Percentiles rank a stretch among this genome's conserved stretches.
These are phyloP conservation scores for crab-eating macaque (Macaca fascicularis) DNA, from an alignment of 2,113 vertebrate genomes.

Conservation along the genomic window DNA sequence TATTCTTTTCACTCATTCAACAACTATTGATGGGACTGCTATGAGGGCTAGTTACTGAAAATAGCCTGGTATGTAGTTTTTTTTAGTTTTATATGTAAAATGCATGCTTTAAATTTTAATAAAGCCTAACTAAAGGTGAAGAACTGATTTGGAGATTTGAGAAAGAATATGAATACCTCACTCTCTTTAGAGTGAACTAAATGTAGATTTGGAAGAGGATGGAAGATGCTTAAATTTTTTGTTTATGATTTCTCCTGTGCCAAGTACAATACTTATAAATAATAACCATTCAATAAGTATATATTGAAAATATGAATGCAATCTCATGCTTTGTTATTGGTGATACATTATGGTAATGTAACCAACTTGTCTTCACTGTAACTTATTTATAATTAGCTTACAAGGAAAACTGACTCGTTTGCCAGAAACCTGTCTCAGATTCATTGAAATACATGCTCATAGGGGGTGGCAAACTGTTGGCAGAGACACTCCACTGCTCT, in stretches of 20 bases:
- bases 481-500: not conserved
- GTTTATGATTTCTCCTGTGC: not conserved
- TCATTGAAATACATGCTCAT: not conserved
- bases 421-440: not conserved
- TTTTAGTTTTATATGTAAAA: not conserved
- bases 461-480: not conserved
- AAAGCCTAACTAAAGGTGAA: not conserved
- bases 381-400: not conserved
- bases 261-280: not conserved
- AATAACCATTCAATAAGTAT: not conserved
- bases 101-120: not conserved
- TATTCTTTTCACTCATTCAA: not conserved
- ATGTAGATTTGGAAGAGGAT: not conserved
- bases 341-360: not conserved
- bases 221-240: not conserved
- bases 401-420: not conserved
- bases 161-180: not conserved
- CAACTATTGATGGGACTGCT: not conserved
- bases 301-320: not conserved
- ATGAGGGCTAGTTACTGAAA: not conserved
- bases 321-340: not conserved
- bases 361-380: not conserved
- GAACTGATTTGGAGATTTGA: not conserved
- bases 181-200: not conserved
- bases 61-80: not conserved